Evolutionary conservation across 2,888 invertebrate species (phyloP), one percentile per base, ranked within the genome.

Genomic region (Zygaena filipendulae): DNA sequence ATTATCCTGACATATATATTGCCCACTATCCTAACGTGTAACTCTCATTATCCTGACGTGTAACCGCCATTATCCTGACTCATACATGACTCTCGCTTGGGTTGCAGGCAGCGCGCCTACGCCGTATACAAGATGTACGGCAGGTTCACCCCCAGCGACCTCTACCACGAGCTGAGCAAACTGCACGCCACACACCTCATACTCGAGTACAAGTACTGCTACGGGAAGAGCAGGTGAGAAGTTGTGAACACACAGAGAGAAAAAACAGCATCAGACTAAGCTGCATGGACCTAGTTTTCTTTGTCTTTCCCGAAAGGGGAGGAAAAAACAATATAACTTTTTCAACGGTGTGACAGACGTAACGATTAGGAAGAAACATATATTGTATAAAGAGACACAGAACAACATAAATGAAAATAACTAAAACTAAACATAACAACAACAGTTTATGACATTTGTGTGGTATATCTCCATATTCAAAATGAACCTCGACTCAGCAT

Each of bases 81-180:
- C n/a, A n/a, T n/a, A n/a, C 81, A 81, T 14, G 87, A 86, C 27
- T 85, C 92, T 39, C 85, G 91, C 91, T 91, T 53, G 38, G 29
- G 23, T 74, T 70, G 3, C 69, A 93, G 93, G 40, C 84, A 87
- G 33, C 82, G 92, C n/a, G 92, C 91, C 0, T 86, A 88, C 53
- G 79, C 85, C 19, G 88, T 92, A 0, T 93, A 94, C 61, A 87
- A 90, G 30, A 80, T 88, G 43, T 94, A 90, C 59, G 92, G 93
- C 29, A 81, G 88, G 14, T 91, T 90, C 54, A 74, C 88, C 0
- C 69, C 87, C 0, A 69, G 82, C 1, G 87, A 90, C 36, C 82
- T 91, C 5, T 89, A 90, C 51, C 72, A 83, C 37, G 87, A 85
- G 24, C 64, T 91, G 39, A 82, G 79, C 21, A 81, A 82, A 29